These are phyloP conservation scores for Leuctra nigra DNA, from an alignment of 2,888 invertebrate species.

Conservation along the genomic window DNA sequence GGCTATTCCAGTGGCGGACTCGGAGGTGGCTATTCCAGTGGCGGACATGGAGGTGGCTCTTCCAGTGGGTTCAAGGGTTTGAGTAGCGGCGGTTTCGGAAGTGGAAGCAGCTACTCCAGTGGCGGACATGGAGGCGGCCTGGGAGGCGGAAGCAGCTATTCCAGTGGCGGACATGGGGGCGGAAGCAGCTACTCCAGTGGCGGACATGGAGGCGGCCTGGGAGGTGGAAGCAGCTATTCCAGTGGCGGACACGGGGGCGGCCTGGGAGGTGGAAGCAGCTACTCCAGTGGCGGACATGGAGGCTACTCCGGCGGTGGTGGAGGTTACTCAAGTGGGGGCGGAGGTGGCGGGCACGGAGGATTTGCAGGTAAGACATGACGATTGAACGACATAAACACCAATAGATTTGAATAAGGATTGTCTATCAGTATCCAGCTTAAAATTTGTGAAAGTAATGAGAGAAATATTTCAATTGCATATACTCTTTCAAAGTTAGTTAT, in stretches of 20 bases:
- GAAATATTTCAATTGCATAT: no score
- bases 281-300: conserved; percentile 9
- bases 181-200: conserved; percentile 11
- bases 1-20: conserved; percentile 13
- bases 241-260: conserved; percentile 13
- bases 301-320: neutral
- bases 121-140: conserved; percentile 5
- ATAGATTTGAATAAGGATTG: no score
- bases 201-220: conserved; percentile 1
- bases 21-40: conserved; percentile 1
- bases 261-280: conserved; percentile 8
- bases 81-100: neutral
- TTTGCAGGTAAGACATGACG: conserved; percentile 6
- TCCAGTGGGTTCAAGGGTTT: conserved; percentile 1
- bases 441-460: no score
- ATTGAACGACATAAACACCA: no score
- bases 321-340: neutral
- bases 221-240: conserved; percentile 9
- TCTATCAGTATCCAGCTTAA: no score
- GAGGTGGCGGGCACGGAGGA: conserved; percentile 5
- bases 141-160: conserved; percentile 6
- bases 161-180: conserved; percentile 13
- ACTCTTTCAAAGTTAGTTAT: no score
- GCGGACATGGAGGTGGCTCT: neutral
- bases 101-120: neutral